phyloP scores from a whole-genome alignment of 2,113 vertebrate genomes.

The Girardinichthys multiradiatus region DNA sequence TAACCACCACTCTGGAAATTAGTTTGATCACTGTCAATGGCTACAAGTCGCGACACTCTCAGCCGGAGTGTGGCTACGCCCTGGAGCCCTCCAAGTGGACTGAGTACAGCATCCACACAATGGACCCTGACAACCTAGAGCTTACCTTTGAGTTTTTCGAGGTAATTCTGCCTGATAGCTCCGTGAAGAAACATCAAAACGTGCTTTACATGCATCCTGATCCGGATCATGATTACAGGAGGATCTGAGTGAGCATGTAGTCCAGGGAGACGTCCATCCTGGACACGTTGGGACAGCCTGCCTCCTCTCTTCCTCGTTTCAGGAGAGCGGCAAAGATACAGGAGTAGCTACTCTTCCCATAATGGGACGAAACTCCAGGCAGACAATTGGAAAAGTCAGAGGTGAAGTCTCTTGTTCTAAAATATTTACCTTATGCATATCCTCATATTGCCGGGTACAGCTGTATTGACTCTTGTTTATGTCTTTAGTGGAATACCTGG shows the following conservation, averaged over 20 bases:
- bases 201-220: background rate
- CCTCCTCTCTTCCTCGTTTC: slow-evolving; percentile 91
- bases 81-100: slow-evolving; percentile 89
- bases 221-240: slow-evolving; percentile 79
- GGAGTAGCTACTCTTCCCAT: slow-evolving; percentile 92
- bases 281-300: slow-evolving; percentile 92
- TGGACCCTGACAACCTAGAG: slow-evolving; percentile 97
- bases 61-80: slow-evolving; percentile 94
- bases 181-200: background rate
- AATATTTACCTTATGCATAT: background rate
- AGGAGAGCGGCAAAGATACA: slow-evolving; percentile 86
- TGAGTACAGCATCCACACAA: slow-evolving; percentile 95
- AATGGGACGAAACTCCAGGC: slow-evolving; percentile 91
- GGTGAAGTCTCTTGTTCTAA: slow-evolving; percentile 74
- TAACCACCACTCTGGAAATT: slow-evolving; percentile 88
- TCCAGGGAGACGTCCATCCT: slow-evolving; percentile 87
- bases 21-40: slow-evolving; percentile 87
- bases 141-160: slow-evolving; percentile 98
- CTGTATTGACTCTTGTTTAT: background rate
- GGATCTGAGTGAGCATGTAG: slow-evolving; percentile 88
- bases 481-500: slow-evolving; percentile 90
- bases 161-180: slow-evolving; percentile 72
- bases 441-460: background rate
- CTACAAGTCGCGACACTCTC: slow-evolving; percentile 90
- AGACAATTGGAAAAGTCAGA: slow-evolving; percentile 95